Conservation (phyloP, 2,797 vertebrate species). For the Agapornis canus region DNA sequence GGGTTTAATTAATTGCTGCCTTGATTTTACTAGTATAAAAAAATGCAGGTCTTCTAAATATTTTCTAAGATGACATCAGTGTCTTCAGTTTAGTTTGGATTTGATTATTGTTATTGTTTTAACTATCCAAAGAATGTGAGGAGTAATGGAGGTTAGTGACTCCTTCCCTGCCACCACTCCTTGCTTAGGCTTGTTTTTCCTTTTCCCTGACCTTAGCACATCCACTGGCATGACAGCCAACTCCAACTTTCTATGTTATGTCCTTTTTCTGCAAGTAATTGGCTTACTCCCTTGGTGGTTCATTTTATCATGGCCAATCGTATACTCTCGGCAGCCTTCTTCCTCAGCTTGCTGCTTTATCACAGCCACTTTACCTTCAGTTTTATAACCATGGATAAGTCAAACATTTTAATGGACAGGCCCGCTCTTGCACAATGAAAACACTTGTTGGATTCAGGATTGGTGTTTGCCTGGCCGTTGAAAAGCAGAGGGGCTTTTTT, state of each 20-base stretch:
- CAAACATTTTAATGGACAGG: constrained; percentile 31
- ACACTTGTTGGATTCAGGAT: fast-evolving
- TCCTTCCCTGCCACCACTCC: background rate
- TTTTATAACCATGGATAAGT: background rate
- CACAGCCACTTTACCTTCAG: background rate
- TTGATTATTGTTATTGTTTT: constrained; percentile 9
- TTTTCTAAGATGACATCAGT: constrained; percentile 41
- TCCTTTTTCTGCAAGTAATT: background rate
- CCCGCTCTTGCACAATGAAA: constrained; percentile 8
- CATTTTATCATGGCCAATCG: background rate
- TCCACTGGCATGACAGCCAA: background rate
- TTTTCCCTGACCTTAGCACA: constrained; percentile 18
- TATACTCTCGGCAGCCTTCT: background rate
- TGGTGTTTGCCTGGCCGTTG: background rate
- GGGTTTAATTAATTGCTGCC: constrained; percentile 32
- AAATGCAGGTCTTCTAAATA: constrained; percentile 41
- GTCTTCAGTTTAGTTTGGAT: constrained; percentile 33
- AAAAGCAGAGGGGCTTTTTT: background rate
- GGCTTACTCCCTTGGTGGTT: background rate
- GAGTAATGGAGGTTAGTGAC: background rate
- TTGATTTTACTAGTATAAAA: constrained; percentile 33
- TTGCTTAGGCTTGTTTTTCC: background rate
- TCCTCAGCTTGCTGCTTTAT: background rate
- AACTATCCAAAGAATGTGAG: constrained; percentile 54
- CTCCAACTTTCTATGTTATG: background rate